These are phyloP conservation scores for Manacus vitellinus DNA, from an alignment of 2,113 vertebrate genomes.

Conservation along the genomic window DNA sequence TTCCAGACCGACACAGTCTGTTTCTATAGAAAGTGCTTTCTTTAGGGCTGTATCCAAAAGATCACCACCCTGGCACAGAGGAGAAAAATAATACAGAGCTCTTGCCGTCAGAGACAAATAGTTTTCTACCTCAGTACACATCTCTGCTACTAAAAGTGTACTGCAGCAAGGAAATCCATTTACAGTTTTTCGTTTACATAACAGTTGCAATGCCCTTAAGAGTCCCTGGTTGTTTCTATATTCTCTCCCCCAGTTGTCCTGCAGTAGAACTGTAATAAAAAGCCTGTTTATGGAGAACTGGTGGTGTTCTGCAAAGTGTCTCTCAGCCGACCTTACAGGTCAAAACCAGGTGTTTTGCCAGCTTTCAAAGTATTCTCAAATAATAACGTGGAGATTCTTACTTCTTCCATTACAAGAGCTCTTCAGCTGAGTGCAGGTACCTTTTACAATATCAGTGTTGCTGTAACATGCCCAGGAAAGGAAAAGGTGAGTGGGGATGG, in stretches of 20 bases:
- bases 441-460: not conserved
- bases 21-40: not conserved
- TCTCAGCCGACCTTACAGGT: not conserved
- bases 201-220: constrained; percentile 24
- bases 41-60: constrained; percentile 11
- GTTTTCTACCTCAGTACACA: constrained; percentile 31
- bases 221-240: not conserved
- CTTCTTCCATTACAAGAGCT: not conserved
- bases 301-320: not conserved
- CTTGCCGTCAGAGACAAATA: constrained; percentile 27
- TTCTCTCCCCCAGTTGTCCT: not conserved
- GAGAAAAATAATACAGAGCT: constrained; percentile 18
- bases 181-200: constrained; percentile 48
- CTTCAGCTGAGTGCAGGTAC: not conserved
- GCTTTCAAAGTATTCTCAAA: not conserved
- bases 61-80: not conserved
- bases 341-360: not conserved
- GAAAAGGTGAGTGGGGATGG: not conserved
- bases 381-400: not conserved
- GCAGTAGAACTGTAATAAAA: not conserved
- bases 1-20: not conserved
- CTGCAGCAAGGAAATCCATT: constrained; percentile 45
- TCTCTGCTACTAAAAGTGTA: constrained; percentile 1
- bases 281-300: not conserved
- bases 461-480: not conserved